Conservation (phyloP, 2,888 invertebrate genomes). For the Cantharis flavilabris region DNA sequence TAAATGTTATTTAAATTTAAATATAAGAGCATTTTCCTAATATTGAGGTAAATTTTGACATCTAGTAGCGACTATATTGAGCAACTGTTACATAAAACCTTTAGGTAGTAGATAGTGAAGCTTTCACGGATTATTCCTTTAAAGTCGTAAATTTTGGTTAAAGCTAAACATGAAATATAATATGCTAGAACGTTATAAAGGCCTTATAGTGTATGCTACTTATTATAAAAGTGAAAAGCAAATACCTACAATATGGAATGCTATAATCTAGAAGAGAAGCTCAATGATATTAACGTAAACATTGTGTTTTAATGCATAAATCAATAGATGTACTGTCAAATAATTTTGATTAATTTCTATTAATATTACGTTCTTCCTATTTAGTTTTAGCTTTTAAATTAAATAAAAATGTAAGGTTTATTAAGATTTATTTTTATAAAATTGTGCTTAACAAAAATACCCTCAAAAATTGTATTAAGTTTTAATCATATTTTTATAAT, state of each 20-base stretch:
- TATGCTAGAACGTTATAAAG: not conserved
- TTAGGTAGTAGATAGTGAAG: not conserved
- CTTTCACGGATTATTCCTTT: not conserved
- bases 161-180: not conserved
- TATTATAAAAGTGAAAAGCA: not conserved
- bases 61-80: not conserved
- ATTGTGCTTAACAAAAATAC: not conserved
- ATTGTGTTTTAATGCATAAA: not conserved
- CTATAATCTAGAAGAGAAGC: not conserved
- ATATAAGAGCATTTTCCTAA: not conserved
- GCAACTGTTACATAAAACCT: not conserved
- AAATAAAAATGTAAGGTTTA: not conserved
- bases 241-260: not conserved
- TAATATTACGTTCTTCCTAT: not conserved
- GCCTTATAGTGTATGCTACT: not conserved
- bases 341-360: not conserved
- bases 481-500: not conserved
- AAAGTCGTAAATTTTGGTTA: not conserved
- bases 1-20: not conserved
- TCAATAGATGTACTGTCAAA: not conserved
- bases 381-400: not conserved
- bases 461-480: not conserved
- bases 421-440: not conserved
- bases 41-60: not conserved
- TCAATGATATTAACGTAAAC: not conserved